A percentile compares a stretch with the other conserved stretches of the same genome.
phyloP scores from a whole-genome alignment of 1,140 invertebrate species.

The Hypothenemus hampei region DNA sequence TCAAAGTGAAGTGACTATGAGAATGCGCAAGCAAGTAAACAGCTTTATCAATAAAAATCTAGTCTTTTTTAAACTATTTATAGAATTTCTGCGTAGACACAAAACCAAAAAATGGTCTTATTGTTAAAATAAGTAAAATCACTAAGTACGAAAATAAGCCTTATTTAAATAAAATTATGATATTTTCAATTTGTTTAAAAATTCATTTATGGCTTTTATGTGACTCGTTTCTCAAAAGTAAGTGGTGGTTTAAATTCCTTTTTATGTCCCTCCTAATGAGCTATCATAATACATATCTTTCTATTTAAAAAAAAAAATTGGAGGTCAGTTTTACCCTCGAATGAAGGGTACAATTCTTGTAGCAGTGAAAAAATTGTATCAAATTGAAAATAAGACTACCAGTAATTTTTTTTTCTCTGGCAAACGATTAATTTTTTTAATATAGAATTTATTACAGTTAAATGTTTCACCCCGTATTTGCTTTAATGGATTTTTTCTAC shows the following conservation, averaged over 20 bases:
- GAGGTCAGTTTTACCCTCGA: no score
- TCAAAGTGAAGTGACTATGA: no score
- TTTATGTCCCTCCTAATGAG: neutral
- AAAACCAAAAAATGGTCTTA: no score
- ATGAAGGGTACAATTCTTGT: neutral
- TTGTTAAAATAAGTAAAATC: neutral
- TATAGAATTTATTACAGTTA: neutral
- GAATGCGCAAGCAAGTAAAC: neutral
- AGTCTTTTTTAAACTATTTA: neutral
- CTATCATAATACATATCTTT: neutral
- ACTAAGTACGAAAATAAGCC: neutral
- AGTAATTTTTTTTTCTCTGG: neutral
- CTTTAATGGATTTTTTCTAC: no score
- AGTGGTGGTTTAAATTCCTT: no score
- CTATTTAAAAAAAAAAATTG: neutral
- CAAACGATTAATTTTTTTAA: neutral
- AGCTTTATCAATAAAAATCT: neutral
- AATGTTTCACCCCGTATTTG: neutral
- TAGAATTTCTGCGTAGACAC: neutral
- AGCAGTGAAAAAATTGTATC: neutral
- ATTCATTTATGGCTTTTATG: no score
- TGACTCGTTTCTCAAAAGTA: no score
- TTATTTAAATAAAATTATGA: neutral
- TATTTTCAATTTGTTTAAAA: no score
- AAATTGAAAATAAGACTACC: neutral